phyloP scores from a whole-genome alignment of 2,113 vertebrate species.

The Strix uralensis region DNA sequence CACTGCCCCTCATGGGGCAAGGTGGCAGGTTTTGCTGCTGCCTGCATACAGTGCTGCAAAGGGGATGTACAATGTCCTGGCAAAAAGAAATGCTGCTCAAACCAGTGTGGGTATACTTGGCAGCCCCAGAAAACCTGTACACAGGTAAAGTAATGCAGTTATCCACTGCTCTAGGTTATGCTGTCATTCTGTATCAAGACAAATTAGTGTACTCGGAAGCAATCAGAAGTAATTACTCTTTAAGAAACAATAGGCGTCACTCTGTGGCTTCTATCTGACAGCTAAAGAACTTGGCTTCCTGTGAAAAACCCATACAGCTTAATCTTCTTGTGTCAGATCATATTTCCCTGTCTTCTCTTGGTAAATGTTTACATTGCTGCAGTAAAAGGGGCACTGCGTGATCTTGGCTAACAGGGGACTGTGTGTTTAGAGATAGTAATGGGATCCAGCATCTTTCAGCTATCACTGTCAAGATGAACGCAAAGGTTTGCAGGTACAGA shows the following conservation, averaged over 20 bases:
- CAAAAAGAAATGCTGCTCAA: slow-evolving; percentile 73
- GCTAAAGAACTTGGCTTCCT: slow-evolving; percentile 51
- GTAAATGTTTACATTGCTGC: slow-evolving; percentile 61
- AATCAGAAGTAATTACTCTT: slow-evolving; percentile 68
- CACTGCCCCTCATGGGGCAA: slow-evolving; percentile 66
- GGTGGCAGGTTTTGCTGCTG: slow-evolving; percentile 72
- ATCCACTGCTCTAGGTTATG: slow-evolving; percentile 8
- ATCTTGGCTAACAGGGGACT: background rate
- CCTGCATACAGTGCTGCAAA: slow-evolving; percentile 73
- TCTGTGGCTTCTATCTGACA: slow-evolving; percentile 61
- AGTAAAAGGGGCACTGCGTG: slow-evolving; percentile 28
- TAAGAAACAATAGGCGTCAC: slow-evolving; percentile 60
- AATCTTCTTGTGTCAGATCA: slow-evolving; percentile 61
- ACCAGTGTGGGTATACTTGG: slow-evolving; percentile 73
- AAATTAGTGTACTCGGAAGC: slow-evolving; percentile 62
- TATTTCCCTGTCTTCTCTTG: slow-evolving; percentile 55
- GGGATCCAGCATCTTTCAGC: slow-evolving; percentile 12
- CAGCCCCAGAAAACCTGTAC: slow-evolving; percentile 73
- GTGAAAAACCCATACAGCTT: slow-evolving; percentile 56
- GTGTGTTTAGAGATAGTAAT: slow-evolving; percentile 1
- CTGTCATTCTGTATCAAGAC: slow-evolving; percentile 52
- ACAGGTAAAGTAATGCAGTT: slow-evolving; percentile 67
- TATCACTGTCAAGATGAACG: background rate
- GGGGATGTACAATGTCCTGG: slow-evolving; percentile 68
- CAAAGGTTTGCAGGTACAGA: background rate